Conservation (phyloP, 2,888 invertebrate genomes). For the Abrostola tripartita region DNA sequence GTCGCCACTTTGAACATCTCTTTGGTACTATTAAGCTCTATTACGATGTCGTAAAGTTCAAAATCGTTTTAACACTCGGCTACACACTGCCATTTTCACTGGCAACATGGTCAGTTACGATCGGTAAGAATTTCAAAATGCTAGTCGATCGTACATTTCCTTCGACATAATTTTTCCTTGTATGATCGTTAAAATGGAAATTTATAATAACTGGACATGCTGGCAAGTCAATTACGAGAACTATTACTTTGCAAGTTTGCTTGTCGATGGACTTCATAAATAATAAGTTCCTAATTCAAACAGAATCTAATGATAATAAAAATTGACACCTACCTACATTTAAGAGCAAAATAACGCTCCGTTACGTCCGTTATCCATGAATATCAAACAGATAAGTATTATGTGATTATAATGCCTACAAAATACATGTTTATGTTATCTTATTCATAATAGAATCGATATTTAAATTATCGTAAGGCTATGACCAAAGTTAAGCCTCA, state of each 20-base stretch:
- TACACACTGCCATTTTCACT: conserved; percentile 32
- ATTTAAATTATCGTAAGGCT: not conserved
- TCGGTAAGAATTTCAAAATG: conserved; percentile 34
- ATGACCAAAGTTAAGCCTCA: not conserved
- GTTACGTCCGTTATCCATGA: not conserved
- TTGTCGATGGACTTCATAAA: too few species aligned
- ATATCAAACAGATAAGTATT: conserved; percentile 2
- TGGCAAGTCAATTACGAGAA: too few species aligned
- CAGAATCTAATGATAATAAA: too few species aligned
- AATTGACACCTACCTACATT: too few species aligned
- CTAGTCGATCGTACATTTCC: conserved; percentile 8
- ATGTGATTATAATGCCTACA: not conserved
- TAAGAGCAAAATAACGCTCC: not conserved
- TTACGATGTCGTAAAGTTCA: conserved; percentile 44
- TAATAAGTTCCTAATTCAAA: too few species aligned
- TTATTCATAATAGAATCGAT: not conserved
- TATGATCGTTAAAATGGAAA: not conserved
- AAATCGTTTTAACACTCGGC: conserved; percentile 34
- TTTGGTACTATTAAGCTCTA: conserved; percentile 46
- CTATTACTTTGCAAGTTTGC: too few species aligned
- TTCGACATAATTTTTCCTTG: not conserved
- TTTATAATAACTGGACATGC: too few species aligned
- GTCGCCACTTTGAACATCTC: conserved; percentile 53
- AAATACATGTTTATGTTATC: conserved; percentile 4
- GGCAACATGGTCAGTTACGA: conserved; percentile 53